A percentile compares a stretch with the other conserved stretches of the same genome.
phyloP scores from a whole-genome alignment of 2,797 vertebrate genomes.

The Dermochelys coriacea region DNA sequence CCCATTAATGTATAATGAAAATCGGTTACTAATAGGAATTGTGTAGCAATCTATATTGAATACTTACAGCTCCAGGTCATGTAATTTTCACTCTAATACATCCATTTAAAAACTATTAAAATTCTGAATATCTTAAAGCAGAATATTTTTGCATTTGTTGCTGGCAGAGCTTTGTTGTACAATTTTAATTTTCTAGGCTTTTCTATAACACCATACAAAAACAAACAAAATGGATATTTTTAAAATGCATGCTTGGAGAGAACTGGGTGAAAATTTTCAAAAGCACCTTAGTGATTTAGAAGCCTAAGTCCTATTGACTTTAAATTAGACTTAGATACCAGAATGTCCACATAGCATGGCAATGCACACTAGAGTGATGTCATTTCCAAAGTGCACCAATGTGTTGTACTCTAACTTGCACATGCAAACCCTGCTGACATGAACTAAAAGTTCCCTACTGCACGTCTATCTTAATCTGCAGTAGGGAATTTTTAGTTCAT shows the following conservation, averaged over 20 bases:
- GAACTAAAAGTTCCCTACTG: not conserved
- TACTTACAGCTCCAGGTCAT: constrained; percentile 22
- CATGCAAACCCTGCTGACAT: not conserved
- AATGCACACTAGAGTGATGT: not conserved
- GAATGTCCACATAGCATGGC: not conserved
- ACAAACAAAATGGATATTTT: constrained; percentile 66
- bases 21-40: constrained; percentile 5
- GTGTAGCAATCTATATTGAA: constrained; percentile 10
- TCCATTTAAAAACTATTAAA: constrained; percentile 59
- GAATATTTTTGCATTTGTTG: constrained; percentile 68
- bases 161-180: constrained; percentile 55
- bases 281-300: constrained; percentile 69
- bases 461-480: not conserved
- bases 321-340: constrained; percentile 38
- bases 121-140: constrained; percentile 61
- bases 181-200: too few relatives aligned
- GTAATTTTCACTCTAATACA: constrained; percentile 39
- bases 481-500: not conserved
- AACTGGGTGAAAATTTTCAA: constrained; percentile 50
- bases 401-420: not conserved
- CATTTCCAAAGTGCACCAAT: not conserved
- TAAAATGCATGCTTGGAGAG: constrained; percentile 56
- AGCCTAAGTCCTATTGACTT: constrained; percentile 33
- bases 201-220: constrained; percentile 73
- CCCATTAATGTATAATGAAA: not conserved